Evolutionary conservation across 2,113 vertebrate genomes (phyloP).

Genomic region (Shinisaurus crocodilurus): DNA sequence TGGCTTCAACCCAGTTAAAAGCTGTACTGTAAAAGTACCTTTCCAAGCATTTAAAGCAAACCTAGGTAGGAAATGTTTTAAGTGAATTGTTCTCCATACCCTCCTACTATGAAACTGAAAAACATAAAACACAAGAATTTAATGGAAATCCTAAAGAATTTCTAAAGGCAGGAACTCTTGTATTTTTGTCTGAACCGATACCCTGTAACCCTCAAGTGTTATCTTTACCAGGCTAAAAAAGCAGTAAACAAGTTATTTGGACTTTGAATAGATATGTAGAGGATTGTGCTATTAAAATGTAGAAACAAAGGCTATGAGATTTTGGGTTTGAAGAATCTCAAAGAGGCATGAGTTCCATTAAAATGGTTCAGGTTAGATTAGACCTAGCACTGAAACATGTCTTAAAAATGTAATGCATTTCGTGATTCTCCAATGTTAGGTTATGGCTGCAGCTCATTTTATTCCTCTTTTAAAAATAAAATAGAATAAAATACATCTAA

Average conservation of each 20-base stretch:
- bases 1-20: neutral
- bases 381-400: conserved; percentile 14
- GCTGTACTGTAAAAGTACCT: neutral
- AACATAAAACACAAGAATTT: neutral
- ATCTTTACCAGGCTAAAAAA: conserved; percentile 31
- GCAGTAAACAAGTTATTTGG: conserved; percentile 1
- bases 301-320: neutral
- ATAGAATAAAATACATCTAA: conserved; percentile 10
- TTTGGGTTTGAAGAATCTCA: conserved; percentile 51
- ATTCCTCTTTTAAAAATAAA: neutral
- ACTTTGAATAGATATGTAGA: neutral
- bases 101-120: neutral
- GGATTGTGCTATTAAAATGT: conserved; percentile 28
- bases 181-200: conserved; percentile 35
- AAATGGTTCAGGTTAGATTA: conserved; percentile 52
- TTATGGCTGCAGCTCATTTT: conserved; percentile 8
- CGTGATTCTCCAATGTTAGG: conserved; percentile 19
- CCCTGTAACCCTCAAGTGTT: conserved; percentile 12
- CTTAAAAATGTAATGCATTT: conserved; percentile 57
- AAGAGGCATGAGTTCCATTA: conserved; percentile 30
- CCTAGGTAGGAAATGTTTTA: neutral
- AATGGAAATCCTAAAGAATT: neutral
- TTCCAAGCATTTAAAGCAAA: neutral
- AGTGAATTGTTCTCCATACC: neutral
- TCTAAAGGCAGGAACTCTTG: neutral